Evolutionary conservation across 2,113 vertebrate species (phyloP), one percentile per base, ranked within the genome.

Genomic region (Cottus gobio): DNA sequence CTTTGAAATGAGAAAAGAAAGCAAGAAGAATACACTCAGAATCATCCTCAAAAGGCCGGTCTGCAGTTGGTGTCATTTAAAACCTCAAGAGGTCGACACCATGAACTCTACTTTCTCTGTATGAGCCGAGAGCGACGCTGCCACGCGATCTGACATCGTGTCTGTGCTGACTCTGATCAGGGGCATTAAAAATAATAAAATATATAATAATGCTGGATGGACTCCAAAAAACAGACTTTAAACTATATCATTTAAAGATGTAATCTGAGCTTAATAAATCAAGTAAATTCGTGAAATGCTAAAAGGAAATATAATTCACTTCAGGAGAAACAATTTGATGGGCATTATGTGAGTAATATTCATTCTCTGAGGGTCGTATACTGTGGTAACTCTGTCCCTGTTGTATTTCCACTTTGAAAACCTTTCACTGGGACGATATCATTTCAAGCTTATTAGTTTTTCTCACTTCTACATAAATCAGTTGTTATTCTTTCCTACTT

Each of bases 391-490:
- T 48, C 34, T 36, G 48, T 68, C 54, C n/a, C n/a, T n/a, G n/a
- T n/a, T n/a, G 9, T 16, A 34, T 70, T 73, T 75, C 54, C 54
- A 34, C 26, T 65, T 61, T 42, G 2, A 76, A 62, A 50, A 50
- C 16, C 13, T 75, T 39, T 31, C 10, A 37, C 56, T 39, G 1
- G 9, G 4, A 34, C 0, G 58, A n/a, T 75, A 37, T 42, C 12
- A 79, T 77, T 87, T 89, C 46, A 85, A 71, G 57, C 66, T 52
- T 6, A 50, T 88, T 80, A 34, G 34, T 37, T 82, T 62, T 50
- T 56, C 42, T 61, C 11, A 44, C n/a, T 71, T 76, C 31, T 63
- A 28, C 48, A 67, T 31, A 9, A 69, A 34, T 63, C 74, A 42
- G 42, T 75, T 79, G 48, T 75, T 82, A 20, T 50, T 88, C 42